A percentile compares a stretch with the other conserved stretches of the same genome.
Evolutionary conservation across 2,113 vertebrate genomes (phyloP).

Genomic region (Bombycilla garrulus): DNA sequence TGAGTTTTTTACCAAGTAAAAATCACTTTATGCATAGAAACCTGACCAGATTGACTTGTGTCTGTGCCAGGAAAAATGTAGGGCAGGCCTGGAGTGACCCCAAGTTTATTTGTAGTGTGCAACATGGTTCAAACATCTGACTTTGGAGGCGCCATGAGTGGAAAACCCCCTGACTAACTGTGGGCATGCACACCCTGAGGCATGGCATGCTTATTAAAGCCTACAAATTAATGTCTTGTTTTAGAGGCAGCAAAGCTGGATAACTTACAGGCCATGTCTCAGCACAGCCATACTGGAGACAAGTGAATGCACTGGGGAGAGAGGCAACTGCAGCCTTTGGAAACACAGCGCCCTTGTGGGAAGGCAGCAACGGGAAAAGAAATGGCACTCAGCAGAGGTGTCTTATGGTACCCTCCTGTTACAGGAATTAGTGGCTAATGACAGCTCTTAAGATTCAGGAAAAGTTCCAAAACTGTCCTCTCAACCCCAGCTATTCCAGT

Average conservation of each 20-base stretch:
- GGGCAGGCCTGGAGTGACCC: background rate
- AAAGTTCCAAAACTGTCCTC: background rate
- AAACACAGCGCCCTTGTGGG: background rate
- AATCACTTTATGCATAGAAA: background rate
- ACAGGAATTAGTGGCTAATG: background rate
- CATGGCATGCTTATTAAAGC: background rate
- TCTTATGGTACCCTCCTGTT: background rate
- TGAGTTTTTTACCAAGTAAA: background rate
- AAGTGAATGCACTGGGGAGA: background rate
- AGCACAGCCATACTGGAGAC: background rate
- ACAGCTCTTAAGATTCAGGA: background rate
- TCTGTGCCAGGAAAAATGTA: background rate
- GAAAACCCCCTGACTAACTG: background rate
- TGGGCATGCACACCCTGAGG: background rate
- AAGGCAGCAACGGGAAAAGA: background rate
- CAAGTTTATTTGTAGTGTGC: background rate
- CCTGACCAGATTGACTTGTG: background rate
- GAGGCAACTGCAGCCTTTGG: background rate
- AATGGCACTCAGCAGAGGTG: background rate
- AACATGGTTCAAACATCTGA: background rate
- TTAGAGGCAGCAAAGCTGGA: background rate
- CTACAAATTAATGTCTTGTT: background rate
- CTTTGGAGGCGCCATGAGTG: rapidly evolving
- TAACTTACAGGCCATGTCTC: background rate
- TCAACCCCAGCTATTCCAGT: background rate